Base-by-base conservation (phyloP, 2,797 vertebrate species). In the Morelia viridis region DNA sequence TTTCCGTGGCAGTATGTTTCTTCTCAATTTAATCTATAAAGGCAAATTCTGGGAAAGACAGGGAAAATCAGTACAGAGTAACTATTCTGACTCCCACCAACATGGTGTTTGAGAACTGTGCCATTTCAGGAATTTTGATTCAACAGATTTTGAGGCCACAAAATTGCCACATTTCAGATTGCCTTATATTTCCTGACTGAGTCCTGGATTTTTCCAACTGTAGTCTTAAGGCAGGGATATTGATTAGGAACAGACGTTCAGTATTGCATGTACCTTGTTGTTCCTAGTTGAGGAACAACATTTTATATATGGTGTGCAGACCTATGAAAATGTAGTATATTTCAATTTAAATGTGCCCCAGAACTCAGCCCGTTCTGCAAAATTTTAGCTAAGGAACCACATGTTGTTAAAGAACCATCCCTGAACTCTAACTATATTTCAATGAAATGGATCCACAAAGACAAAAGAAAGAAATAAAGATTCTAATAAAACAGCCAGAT, bases 31-130 rank as follows among this genome's bases (percentile, higher is more conserved):
- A 87, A 15, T 26, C 53, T 35, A 53, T 8, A 9, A 10, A 80
- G 50, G 13, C 5, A 58, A 56, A 50, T 93, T 87, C 3, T 85
- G 60, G n/a, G 24, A 56, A 28, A 92, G 53, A 6, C 68, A 60
- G 41, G 10, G 2, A 85, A 35, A 62, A 50, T 31, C 22, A 85
- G 1, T 3, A n/a, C 3, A 0, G 0, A 0, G 15, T 85, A 2
- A 92, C 3, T 91, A 93, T 7, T 22, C 17, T 15, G 0, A 93
- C 12, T 5, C 93, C 84, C 68, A 28, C 0, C 86, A 62, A 83
- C 15, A 92, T 46, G 22, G n/a, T 26, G 13, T 13, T 88, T 83
- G 17, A 4, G 85, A 41, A 2, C 50, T 53, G 41, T 80, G 71
- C 46, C 71, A 46, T 80, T 80, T 35, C 35, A 46, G 35, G 19